Percentiles rank a stretch among this genome's conserved stretches.
These are phyloP conservation scores for Pygmarrhopalites habei DNA, from an alignment of 1,140 invertebrate species.

Conservation along the genomic window DNA sequence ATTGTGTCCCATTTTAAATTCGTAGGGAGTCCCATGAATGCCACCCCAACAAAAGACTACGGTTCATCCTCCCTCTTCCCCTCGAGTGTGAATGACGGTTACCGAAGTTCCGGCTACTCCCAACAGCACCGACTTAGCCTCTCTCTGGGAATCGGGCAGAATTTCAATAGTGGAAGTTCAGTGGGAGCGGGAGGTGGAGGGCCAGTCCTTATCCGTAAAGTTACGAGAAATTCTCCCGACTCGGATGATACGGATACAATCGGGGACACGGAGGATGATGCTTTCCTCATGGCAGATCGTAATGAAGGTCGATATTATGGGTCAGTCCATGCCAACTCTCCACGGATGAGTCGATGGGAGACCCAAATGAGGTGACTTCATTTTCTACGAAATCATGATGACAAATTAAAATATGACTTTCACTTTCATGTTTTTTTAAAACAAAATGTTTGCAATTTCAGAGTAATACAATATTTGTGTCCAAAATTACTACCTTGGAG, in stretches of 20 bases:
- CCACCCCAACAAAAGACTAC: slow-evolving; percentile 37
- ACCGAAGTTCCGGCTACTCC: slow-evolving; percentile 39
- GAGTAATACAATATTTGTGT: slow-evolving; percentile 56
- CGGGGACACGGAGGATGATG: slow-evolving; percentile 55
- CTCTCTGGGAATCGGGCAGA: slow-evolving; percentile 39
- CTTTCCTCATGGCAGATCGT: slow-evolving; percentile 73
- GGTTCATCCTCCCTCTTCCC: slow-evolving; percentile 23
- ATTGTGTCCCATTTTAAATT: too few species aligned
- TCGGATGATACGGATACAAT: slow-evolving; percentile 40
- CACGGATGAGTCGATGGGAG: slow-evolving; percentile 37
- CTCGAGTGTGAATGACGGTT: slow-evolving; percentile 49
- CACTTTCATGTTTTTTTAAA: too few species aligned
- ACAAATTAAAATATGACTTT: too few species aligned
- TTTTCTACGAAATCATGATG: too few species aligned
- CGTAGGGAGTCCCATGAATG: slow-evolving; percentile 45
- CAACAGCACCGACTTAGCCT: slow-evolving; percentile 38
- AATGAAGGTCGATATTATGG: slow-evolving; percentile 82
- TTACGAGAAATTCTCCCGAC: slow-evolving; percentile 50
- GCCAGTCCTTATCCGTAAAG: slow-evolving; percentile 47
- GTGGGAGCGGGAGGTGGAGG: slow-evolving; percentile 23
- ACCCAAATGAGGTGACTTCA: slow-evolving; percentile 39
- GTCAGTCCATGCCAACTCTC: slow-evolving; percentile 39
- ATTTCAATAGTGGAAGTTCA: slow-evolving; percentile 32
- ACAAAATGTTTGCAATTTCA: slow-evolving; percentile 2
- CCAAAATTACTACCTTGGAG: slow-evolving; percentile 82